These are phyloP conservation scores for Hylia prasina DNA, from an alignment of 2,113 vertebrate species.

Conservation along the genomic window DNA sequence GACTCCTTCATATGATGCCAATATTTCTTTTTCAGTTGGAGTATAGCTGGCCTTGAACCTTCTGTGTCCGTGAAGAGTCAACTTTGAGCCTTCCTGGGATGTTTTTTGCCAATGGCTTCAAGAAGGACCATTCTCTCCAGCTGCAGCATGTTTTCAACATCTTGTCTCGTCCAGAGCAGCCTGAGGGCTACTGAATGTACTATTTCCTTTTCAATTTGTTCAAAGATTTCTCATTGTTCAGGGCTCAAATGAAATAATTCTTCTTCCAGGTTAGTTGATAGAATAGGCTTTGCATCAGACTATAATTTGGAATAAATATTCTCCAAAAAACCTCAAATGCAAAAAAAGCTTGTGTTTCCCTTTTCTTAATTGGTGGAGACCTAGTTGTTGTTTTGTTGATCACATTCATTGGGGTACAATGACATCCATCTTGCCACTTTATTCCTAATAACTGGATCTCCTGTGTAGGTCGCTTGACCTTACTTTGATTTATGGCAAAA, in stretches of 20 bases:
- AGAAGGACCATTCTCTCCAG: not conserved
- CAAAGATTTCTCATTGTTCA: not conserved
- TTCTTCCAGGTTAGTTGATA: not conserved
- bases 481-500: not conserved
- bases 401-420: not conserved
- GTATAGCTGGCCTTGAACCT: not conserved
- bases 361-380: not conserved
- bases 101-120: not conserved
- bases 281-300: not conserved
- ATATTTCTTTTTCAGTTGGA: not conserved
- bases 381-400: not conserved
- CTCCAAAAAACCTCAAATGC: not conserved
- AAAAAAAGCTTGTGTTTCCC: not conserved
- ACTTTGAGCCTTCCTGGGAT: not conserved
- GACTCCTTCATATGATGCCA: not conserved
- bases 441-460: not conserved
- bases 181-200: not conserved
- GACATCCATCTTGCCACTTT: not conserved
- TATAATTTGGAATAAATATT: not conserved
- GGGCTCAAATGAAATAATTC: not conserved
- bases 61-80: not conserved
- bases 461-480: not conserved
- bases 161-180: not conserved
- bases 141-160: not conserved
- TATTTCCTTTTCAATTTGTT: not conserved